A percentile compares a stretch with the other conserved stretches of the same genome.
Conservation (phyloP, 2,797 vertebrate species). For the Myotis planiceps region DNA sequence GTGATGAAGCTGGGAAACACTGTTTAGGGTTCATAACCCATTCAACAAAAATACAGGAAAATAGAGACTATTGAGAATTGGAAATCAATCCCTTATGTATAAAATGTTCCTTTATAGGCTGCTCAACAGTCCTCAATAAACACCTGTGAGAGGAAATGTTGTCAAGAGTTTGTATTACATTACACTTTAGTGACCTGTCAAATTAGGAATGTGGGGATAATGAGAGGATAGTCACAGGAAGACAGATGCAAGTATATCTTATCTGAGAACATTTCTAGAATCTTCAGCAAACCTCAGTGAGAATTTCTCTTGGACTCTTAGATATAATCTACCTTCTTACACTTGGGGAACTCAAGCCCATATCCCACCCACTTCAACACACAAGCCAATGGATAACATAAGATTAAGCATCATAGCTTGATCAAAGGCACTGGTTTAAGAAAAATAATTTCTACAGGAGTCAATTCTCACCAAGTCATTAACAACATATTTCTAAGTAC, state of each 20-base stretch:
- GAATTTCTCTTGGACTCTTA: neutral
- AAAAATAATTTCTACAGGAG: slow-evolving; percentile 6
- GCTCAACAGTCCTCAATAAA: neutral
- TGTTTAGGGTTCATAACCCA: neutral
- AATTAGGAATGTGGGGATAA: neutral
- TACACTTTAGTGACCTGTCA: neutral
- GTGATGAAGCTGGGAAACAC: neutral
- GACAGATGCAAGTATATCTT: neutral
- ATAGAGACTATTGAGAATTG: neutral
- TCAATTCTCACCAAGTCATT: neutral
- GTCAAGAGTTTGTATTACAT: neutral
- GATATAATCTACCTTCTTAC: neutral
- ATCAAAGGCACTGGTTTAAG: neutral
- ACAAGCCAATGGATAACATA: neutral
- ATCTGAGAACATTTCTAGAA: neutral
- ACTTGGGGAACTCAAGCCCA: neutral
- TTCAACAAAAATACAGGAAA: neutral
- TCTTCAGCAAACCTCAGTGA: neutral
- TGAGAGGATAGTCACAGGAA: neutral
- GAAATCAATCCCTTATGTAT: neutral
- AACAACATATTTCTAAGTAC: neutral
- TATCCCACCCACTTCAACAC: neutral
- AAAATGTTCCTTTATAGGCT: neutral
- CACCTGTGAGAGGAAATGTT: neutral
- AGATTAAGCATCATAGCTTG: neutral